Evolutionary conservation across 1,140 invertebrate genomes (phyloP).

Genomic region (Heliconius hermathena): DNA sequence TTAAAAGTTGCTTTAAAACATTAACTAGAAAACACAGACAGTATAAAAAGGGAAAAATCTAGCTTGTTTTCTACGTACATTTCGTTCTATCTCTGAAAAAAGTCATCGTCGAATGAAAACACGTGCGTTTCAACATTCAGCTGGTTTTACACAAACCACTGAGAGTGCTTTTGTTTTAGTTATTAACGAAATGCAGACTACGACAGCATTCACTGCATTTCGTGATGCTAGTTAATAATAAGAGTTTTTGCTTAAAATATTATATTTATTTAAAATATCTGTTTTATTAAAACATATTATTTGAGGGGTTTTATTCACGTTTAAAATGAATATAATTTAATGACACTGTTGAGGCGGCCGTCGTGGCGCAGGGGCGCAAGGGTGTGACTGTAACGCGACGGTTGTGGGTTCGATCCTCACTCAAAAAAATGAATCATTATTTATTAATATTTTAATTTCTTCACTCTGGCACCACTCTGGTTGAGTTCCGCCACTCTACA

Average conservation of each 20-base stretch:
- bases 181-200: constrained; percentile 11
- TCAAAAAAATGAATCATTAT: too few relatives aligned
- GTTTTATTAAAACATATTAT: background rate
- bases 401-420: too few relatives aligned
- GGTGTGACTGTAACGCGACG: too few relatives aligned
- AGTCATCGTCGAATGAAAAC: background rate
- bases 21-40: background rate
- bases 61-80: background rate
- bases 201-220: background rate
- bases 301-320: too few relatives aligned
- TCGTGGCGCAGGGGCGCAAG: too few relatives aligned
- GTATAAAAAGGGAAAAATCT: background rate
- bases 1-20: background rate
- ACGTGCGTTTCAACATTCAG: background rate
- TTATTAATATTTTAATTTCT: too few relatives aligned
- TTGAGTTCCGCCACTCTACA: too few relatives aligned
- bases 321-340: too few relatives aligned
- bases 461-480: too few relatives aligned
- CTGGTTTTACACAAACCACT: background rate
- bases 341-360: too few relatives aligned
- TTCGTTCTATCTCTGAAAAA: background rate
- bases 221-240: background rate
- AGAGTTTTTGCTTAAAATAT: background rate
- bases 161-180: background rate
- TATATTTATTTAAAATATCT: background rate